Percentiles rank a stretch among this genome's conserved stretches.
Evolutionary conservation across 2,797 vertebrate genomes (phyloP).

Genomic region (Ambastaia sidthimunki): DNA sequence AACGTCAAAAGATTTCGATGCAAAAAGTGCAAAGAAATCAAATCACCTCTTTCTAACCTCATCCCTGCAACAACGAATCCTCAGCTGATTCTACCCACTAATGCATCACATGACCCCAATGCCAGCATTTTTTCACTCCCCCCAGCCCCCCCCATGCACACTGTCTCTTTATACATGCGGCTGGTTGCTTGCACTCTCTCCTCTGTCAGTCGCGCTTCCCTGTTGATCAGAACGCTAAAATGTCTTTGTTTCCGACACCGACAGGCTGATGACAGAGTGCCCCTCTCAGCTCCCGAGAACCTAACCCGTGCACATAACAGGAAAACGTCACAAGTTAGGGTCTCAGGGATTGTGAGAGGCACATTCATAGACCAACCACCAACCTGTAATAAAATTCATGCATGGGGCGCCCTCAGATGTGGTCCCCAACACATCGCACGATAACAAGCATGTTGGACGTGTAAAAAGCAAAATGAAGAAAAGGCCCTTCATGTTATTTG

Average conservation of each 20-base stretch:
- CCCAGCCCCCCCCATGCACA: slow-evolving; percentile 31
- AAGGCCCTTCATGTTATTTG: slow-evolving; percentile 14
- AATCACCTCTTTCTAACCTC: slow-evolving; percentile 60
- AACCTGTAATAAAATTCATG: slow-evolving; percentile 55
- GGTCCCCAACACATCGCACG: background rate
- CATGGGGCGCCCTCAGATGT: slow-evolving; percentile 31
- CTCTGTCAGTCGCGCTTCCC: slow-evolving; percentile 40
- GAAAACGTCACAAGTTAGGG: slow-evolving; percentile 99
- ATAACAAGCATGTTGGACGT: background rate
- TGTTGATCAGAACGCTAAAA: slow-evolving; percentile 43
- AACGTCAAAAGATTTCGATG: slow-evolving; percentile 33
- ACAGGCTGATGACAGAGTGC: slow-evolving; percentile 81
- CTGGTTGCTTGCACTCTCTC: slow-evolving; percentile 34
- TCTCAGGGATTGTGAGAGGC: slow-evolving; percentile 99
- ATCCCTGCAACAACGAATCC: slow-evolving; percentile 54
- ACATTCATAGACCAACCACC: slow-evolving; percentile 68
- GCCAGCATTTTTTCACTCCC: slow-evolving; percentile 55
- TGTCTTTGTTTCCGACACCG: slow-evolving; percentile 66
- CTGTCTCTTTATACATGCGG: slow-evolving; percentile 31
- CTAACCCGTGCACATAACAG: slow-evolving; percentile 99
- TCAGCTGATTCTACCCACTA: slow-evolving; percentile 59
- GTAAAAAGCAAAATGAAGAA: background rate
- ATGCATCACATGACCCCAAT: slow-evolving; percentile 64
- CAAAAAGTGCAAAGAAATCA: slow-evolving; percentile 36
- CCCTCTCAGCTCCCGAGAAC: slow-evolving; percentile 99